Evolutionary conservation across 2,797 vertebrate species (phyloP).

Genomic region (Sitta carolinensis): DNA sequence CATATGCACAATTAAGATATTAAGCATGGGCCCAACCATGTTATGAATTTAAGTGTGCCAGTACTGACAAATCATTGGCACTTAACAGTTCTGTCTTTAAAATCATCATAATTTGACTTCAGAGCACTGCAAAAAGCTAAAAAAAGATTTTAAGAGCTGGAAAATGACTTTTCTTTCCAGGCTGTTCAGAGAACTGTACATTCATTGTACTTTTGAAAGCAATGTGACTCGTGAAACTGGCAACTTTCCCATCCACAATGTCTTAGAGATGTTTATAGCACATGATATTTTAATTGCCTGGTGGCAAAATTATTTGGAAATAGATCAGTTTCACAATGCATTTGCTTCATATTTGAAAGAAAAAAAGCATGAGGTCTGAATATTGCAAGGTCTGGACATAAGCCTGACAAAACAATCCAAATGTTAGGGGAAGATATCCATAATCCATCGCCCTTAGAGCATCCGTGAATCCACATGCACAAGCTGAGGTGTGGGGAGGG

Average conservation of each 20-base stretch:
- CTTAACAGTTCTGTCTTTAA: slow-evolving; percentile 30
- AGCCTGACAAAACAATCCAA: neutral
- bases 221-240: slow-evolving; percentile 31
- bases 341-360: neutral
- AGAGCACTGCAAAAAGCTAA: slow-evolving; percentile 33
- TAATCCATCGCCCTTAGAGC: neutral
- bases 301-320: slow-evolving; percentile 32
- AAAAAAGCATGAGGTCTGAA: neutral
- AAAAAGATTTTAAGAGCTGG: slow-evolving; percentile 53
- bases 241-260: neutral
- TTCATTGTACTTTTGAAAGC: slow-evolving; percentile 55
- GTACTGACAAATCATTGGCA: slow-evolving; percentile 20
- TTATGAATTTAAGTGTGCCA: neutral
- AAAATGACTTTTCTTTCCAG: slow-evolving; percentile 52
- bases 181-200: slow-evolving; percentile 35
- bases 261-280: slow-evolving; percentile 40
- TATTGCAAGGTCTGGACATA: neutral
- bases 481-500: neutral
- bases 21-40: neutral
- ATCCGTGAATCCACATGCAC: neutral
- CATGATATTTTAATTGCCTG: slow-evolving; percentile 34
- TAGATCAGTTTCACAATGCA: neutral
- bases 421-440: neutral
- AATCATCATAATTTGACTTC: slow-evolving; percentile 45
- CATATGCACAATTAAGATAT: neutral